phyloP scores from a whole-genome alignment of 2,797 vertebrate species.

The Tenualosa ilisha region DNA sequence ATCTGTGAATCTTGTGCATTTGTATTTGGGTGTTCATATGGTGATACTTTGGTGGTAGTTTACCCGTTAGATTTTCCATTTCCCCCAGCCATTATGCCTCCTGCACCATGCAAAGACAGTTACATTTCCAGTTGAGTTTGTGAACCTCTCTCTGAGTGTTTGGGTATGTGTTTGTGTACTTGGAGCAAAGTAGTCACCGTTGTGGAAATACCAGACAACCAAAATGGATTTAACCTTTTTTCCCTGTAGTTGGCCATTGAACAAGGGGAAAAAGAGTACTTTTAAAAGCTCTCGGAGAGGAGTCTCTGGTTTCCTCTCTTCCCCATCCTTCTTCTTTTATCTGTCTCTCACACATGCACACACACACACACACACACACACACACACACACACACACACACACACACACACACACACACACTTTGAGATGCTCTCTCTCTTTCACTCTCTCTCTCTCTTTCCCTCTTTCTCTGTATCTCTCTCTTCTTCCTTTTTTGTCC shows the following conservation, averaged over 20 bases:
- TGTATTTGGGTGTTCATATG: background rate
- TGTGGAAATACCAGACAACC: background rate
- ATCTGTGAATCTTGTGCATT: background rate
- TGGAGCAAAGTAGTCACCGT: background rate
- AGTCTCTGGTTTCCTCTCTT: background rate
- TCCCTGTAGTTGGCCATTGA: background rate
- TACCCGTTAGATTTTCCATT: background rate
- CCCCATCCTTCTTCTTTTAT: background rate
- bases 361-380: background rate
- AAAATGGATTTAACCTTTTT: slow-evolving; percentile 8
- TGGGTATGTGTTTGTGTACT: background rate
- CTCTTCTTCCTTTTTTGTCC: background rate
- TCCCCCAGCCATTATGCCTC: background rate
- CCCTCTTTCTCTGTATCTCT: background rate
- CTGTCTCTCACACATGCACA: background rate
- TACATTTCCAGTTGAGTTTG: background rate
- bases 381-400: no score
- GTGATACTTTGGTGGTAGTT: background rate
- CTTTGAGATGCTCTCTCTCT: background rate
- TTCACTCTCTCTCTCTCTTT: background rate
- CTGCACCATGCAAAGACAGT: background rate
- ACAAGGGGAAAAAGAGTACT: background rate
- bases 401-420: no score
- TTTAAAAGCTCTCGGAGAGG: slow-evolving; percentile 4
- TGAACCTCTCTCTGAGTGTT: background rate